Percentiles rank a stretch among this genome's conserved stretches.
Conservation (phyloP, 2,113 vertebrate species). For the Vombatus ursinus region DNA sequence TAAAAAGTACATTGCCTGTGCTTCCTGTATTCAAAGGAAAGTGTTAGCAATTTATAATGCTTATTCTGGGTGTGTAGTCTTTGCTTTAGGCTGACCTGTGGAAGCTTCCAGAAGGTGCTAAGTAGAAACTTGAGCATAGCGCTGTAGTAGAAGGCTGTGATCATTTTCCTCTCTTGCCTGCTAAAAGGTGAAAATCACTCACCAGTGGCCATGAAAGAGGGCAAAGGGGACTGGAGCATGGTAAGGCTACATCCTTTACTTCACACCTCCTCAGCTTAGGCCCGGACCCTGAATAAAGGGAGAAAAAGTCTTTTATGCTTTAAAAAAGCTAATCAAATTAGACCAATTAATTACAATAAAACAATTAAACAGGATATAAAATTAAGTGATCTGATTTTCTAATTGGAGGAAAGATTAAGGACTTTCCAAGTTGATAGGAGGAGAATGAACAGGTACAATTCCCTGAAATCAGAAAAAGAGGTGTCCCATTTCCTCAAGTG, state of each 20-base stretch:
- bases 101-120: neutral
- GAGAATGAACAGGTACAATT: too few relatives aligned
- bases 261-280: neutral
- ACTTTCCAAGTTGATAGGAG: neutral
- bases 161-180: neutral
- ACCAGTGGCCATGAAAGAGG: neutral
- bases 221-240: neutral
- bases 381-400: neutral
- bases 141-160: neutral
- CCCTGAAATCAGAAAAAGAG: too few relatives aligned
- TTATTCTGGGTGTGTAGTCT: neutral
- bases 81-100: neutral
- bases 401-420: neutral
- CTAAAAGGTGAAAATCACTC: neutral
- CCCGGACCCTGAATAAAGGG: neutral
- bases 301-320: neutral
- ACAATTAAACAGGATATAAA: neutral
- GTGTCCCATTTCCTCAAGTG: too few relatives aligned
- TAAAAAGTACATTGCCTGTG: neutral
- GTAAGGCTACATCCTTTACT: neutral
- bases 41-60: neutral
- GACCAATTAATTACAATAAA: neutral
- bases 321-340: neutral
- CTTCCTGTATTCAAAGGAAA: neutral
- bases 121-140: neutral